These are phyloP conservation scores for Masticophis lateralis DNA, from an alignment of 2,797 vertebrate genomes.

Conservation along the genomic window DNA sequence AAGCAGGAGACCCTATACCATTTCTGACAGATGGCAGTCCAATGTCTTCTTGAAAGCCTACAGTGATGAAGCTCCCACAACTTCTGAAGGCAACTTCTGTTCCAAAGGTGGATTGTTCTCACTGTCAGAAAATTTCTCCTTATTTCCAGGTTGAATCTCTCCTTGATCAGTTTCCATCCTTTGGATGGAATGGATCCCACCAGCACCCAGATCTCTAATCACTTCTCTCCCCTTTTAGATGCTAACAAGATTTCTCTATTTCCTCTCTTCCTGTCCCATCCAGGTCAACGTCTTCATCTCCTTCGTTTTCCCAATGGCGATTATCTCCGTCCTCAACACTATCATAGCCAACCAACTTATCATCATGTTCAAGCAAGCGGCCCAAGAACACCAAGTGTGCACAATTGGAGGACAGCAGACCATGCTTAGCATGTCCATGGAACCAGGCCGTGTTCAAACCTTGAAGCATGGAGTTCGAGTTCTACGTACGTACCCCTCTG, in stretches of 20 bases:
- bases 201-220: not conserved
- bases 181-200: not conserved
- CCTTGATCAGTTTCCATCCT: no score
- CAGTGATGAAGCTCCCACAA: no score
- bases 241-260: not conserved
- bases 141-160: no score
- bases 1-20: no score
- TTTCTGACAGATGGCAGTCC: no score
- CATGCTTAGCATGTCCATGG: conserved; percentile 83
- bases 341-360: conserved; percentile 94
- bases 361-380: conserved; percentile 87
- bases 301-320: conserved; percentile 89
- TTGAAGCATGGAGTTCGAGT: conserved; percentile 90
- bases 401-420: conserved; percentile 79
- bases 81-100: no score
- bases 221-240: not conserved
- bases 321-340: conserved; percentile 89
- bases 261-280: not conserved
- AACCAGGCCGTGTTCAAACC: conserved; percentile 88
- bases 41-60: no score
- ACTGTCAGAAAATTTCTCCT: no score
- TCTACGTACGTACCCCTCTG: conserved; percentile 73
- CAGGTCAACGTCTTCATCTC: conserved; percentile 92
- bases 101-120: no score
- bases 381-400: conserved; percentile 85